Conservation (phyloP, 2,888 invertebrate species). For the Pandemis corylana region DNA sequence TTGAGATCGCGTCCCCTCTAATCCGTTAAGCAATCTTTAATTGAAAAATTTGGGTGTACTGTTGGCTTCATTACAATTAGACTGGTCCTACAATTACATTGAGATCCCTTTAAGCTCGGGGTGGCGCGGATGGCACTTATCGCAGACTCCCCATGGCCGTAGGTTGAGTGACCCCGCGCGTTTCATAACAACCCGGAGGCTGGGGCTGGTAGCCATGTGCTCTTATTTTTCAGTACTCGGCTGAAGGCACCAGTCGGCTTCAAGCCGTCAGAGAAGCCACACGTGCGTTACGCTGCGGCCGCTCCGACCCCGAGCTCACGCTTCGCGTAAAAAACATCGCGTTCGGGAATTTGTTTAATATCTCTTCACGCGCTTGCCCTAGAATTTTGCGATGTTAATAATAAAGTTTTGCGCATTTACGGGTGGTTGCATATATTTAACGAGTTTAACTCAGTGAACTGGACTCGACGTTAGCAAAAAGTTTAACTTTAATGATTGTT, state of each 20-base stretch:
- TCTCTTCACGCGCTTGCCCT: conserved; percentile 28
- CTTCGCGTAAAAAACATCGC: conserved; percentile 74
- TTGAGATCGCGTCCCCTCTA: conserved; percentile 20
- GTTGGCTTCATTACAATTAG: conserved; percentile 47
- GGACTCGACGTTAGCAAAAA: neutral
- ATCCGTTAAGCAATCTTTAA: conserved; percentile 34
- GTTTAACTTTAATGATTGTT: neutral
- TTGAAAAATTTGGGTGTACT: conserved; percentile 30
- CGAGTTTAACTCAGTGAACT: neutral
- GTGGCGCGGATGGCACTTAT: conserved; percentile 39
- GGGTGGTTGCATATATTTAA: conserved; percentile 4
- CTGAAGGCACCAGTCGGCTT: conserved; percentile 67
- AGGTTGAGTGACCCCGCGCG: conserved; percentile 72
- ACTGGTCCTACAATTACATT: conserved; percentile 50
- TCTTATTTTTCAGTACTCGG: conserved; percentile 66
- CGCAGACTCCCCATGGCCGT: conserved; percentile 64
- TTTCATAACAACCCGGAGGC: conserved; percentile 71
- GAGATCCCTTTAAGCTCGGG: conserved; percentile 46
- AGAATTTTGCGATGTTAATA: conserved; percentile 28
- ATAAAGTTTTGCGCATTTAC: conserved; percentile 28
- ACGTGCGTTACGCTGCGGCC: conserved; percentile 49
- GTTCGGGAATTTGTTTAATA: conserved; percentile 48
- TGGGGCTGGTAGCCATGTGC: conserved; percentile 60
- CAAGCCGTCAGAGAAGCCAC: conserved; percentile 55
- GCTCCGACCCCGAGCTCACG: conserved; percentile 42